Evolutionary conservation across 1,140 invertebrate species (phyloP), one percentile per base, ranked within the genome.

Genomic region (Elymnias hypermnestra): DNA sequence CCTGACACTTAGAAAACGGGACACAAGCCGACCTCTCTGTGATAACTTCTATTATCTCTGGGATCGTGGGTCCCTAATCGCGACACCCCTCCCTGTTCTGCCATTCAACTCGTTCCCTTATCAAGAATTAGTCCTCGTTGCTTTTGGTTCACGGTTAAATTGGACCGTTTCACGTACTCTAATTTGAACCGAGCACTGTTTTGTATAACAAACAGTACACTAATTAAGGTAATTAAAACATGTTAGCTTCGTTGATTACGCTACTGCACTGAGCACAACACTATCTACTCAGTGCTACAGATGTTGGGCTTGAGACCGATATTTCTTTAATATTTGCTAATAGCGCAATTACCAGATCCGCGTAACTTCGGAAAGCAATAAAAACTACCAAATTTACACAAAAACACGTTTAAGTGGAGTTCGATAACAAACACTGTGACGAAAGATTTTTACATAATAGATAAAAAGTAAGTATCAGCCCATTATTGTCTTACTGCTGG

Each of bases 211-310:
- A n/a, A 55, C 56, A 70, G 62, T 63, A 66, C 63, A 63, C 70
- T 76, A 72, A 81, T 81, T 79, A 75, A 73, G 59, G 53, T 70
- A 81, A 79, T 83, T 71, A 72, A 74, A 71, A 70, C 60, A 67
- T 67, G 63, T 66, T 69, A 72, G 54, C 59, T 33, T 15, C 29
- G 14, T 0, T 9, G 29, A 15, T 14, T 12, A 33, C 8, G 1
- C n/a, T n/a, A n/a, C n/a, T n/a, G n/a, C n/a, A n/a, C n/a, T n/a
- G n/a, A n/a, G n/a, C n/a, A n/a, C n/a, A n/a, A n/a, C n/a, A n/a
- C n/a, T n/a, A n/a, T n/a, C n/a, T n/a, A n/a, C n/a, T n/a, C n/a
- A n/a, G n/a, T n/a, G n/a, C n/a, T n/a, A n/a, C n/a, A n/a, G n/a
- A n/a, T n/a, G n/a, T n/a, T n/a, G n/a, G n/a, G n/a, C n/a, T n/a